Conservation (phyloP, 2,888 invertebrate species). For the Dicranocentrus wangi region DNA sequence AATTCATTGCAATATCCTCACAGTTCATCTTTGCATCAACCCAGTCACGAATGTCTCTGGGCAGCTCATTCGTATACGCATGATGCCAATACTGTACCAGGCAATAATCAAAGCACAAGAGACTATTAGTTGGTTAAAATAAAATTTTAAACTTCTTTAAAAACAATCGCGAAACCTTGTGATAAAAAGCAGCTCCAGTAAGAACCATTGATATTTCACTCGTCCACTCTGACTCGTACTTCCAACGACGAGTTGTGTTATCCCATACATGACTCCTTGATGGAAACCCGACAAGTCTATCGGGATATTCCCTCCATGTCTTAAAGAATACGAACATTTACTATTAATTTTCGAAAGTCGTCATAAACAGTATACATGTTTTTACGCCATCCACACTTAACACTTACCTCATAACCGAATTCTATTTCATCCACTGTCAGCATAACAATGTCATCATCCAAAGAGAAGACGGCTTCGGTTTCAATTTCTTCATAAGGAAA, state of each 20-base stretch:
- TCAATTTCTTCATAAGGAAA: constrained; percentile 96
- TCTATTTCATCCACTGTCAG: constrained; percentile 89
- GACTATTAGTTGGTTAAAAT: too few relatives aligned
- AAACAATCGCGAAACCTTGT: constrained; percentile 80
- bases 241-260: constrained; percentile 88
- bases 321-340: constrained; percentile 75
- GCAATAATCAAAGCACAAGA: too few relatives aligned
- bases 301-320: constrained; percentile 98
- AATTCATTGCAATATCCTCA: constrained; percentile 99
- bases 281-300: constrained; percentile 96
- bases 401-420: constrained; percentile 85
- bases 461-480: constrained; percentile 94
- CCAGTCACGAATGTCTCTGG: constrained; percentile 87
- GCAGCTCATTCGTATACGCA: constrained; percentile 92
- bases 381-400: neutral
- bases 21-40: constrained; percentile 98
- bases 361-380: too few relatives aligned
- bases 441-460: constrained; percentile 82
- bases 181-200: constrained; percentile 97
- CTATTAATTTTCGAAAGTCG: too few relatives aligned
- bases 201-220: constrained; percentile 96
- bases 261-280: constrained; percentile 96
- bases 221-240: constrained; percentile 98
- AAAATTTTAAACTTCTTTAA: constrained; percentile 28
- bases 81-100: constrained; percentile 90